Evolutionary conservation across 2,113 vertebrate species (phyloP).

Genomic region (Anarhynchus alexandrinus): DNA sequence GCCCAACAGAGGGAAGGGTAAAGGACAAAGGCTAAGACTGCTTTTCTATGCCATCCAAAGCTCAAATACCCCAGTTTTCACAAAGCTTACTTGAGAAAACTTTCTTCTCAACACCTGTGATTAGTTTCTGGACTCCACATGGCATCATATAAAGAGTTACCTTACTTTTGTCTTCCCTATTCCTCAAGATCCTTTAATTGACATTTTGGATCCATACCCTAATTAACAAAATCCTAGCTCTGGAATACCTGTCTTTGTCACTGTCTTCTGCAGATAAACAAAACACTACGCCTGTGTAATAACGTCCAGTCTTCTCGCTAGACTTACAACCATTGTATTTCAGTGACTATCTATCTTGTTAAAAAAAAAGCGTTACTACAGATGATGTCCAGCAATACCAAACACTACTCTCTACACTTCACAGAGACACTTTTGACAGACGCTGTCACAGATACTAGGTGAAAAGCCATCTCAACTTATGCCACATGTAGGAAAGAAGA

Average conservation of each 20-base stretch:
- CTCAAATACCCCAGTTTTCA: not conserved
- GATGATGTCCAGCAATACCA: not conserved
- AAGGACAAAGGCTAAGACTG: not conserved
- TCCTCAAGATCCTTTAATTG: not conserved
- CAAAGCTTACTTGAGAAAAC: not conserved
- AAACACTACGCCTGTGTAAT: not conserved
- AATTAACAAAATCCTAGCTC: not conserved
- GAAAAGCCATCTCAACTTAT: not conserved
- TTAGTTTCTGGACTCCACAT: not conserved
- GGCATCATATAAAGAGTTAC: not conserved
- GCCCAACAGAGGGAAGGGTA: not conserved
- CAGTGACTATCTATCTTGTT: not conserved
- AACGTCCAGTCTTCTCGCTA: not conserved
- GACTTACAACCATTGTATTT: rapidly evolving
- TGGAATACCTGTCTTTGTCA: not conserved
- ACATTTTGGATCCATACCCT: not conserved
- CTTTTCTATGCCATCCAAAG: not conserved
- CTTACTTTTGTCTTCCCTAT: not conserved
- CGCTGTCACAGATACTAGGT: not conserved
- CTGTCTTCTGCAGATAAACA: not conserved
- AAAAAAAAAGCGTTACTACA: not conserved
- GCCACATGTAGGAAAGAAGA: not conserved
- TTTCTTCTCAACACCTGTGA: not conserved
- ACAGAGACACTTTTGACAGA: not conserved
- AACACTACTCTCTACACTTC: not conserved